Base-by-base conservation (phyloP, 2,113 vertebrate species). In the Struthidea cinerea region DNA sequence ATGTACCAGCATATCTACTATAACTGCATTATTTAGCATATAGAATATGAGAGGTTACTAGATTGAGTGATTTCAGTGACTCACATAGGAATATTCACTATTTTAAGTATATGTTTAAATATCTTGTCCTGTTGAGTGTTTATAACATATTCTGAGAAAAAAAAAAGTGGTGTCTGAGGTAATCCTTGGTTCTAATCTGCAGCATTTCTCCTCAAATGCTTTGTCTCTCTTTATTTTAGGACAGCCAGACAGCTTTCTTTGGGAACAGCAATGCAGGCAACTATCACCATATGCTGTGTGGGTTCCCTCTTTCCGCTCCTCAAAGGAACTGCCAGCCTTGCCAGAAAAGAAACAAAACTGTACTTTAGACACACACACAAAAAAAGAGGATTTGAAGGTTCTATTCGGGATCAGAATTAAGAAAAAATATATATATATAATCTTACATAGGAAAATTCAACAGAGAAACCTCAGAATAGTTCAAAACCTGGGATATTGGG, bases 221-320 rank as follows among this genome's bases (percentile, higher is more conserved):
- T 90, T 88, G 73, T 46, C 52, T 89, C 41, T 86, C 42, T 42
- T 28, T 74, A 46, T 89, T 92, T 86, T 56, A 78, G 68, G 86
- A 71, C 56, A 94, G 64, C 80, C 68, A 95, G 84, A 67, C 76
- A 92, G 80, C 64, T 94, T 94, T 83, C 84, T 84, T 22, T 84
- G 73, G 76, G 83, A 96, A 84, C 86, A 90, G 82, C 57, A 64
- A 5, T 30, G 74, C 65, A 79, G 80, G 64, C 71, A 92, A 23
- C 55, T 77, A 12, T 52, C 74, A 90, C 86, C 96, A 97, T 94
- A 92, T 93, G 96, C 83, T 95, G 80, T 90, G 96, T 95, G 94
- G 93, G 95, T 92, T 96, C 68, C 64, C 60, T 87, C 56, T 93
- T 94, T 95, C 96, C 84, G 8, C 56, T 95, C 24, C 71, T 74